Evolutionary conservation across 2,888 invertebrate species (phyloP).

Genomic region (Cerastis rubricosa): DNA sequence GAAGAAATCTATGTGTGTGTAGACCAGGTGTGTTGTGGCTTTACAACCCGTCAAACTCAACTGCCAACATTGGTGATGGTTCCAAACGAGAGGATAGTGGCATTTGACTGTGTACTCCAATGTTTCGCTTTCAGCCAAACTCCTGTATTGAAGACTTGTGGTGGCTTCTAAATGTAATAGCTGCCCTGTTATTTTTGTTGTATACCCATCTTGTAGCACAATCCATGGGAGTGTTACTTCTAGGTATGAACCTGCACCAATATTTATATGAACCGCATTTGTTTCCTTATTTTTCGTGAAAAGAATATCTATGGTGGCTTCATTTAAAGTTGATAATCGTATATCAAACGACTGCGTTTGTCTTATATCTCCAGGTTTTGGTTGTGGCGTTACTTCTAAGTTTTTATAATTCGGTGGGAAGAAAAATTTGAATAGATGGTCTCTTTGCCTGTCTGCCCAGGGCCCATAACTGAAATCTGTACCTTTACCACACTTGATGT

Average conservation of each 20-base stretch:
- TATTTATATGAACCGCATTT: constrained; percentile 98
- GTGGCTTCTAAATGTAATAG: constrained; percentile 98
- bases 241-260: constrained; percentile 98
- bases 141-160: constrained; percentile 98
- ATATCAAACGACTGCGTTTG: constrained; percentile 98
- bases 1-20: constrained; percentile 98
- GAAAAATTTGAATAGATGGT: constrained; percentile 98
- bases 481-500: constrained; percentile 98
- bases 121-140: constrained; percentile 98
- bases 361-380: constrained; percentile 96
- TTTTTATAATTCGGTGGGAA: constrained; percentile 97
- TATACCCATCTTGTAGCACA: constrained; percentile 96
- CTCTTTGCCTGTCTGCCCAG: constrained; percentile 99
- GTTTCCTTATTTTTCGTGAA: constrained; percentile 99
- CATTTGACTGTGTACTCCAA: constrained; percentile 97
- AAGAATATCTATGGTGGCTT: constrained; percentile 98
- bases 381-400: constrained; percentile 94
- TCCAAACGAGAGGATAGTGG: constrained; percentile 98
- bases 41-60: constrained; percentile 98
- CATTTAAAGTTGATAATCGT: constrained; percentile 96
- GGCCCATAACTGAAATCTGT: constrained; percentile 99
- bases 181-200: constrained; percentile 97
- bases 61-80: constrained; percentile 98
- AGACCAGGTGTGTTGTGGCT: constrained; percentile 97
- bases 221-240: constrained; percentile 99